Base-by-base conservation (phyloP, 1,140 invertebrate genomes). In the Cotesia typhae region DNA sequence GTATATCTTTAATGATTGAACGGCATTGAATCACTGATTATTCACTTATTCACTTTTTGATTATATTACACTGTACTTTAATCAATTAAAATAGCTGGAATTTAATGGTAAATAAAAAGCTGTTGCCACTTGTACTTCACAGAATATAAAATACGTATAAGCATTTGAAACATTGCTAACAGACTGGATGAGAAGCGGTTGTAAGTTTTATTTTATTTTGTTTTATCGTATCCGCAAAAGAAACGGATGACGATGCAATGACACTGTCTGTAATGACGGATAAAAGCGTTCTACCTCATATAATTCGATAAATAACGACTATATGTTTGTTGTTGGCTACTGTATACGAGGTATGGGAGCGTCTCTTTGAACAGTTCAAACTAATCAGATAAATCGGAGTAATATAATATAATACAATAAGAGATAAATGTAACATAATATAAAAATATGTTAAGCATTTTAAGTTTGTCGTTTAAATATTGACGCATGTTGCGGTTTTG, bases 221-320 rank as follows among this genome's bases (percentile, higher is more conserved):
- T 47, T 55, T 72, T 72, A 72, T 72, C 71, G 52, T 72, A 72
- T 72, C 71, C 71, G 64, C 65, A 38, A 60, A 60, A 28, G 20
- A 41, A 53, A 36, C 53, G 55, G 35, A 37, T 63, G 35, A 63
- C n/a, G 60, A 35, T 63, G 28, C 60, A 63, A 63, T 35, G 60
- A 63, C 36, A 35, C 66, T 55, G 51, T 67, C 47, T 67, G 52
- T 12, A 20, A 20, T 36, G 63, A 51, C 10, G 12, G 66, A 67
- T 67, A 7, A 67, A 67, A 52, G 20, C 37, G 67, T 68, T 68
- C 55, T 68, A 68, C 67, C 67, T 68, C 55, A 37, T 67, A 35
- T 55, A 57, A 53, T 10, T 53, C 47, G 47, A 67, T 67, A 67
- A 67, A 67, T 53, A 36, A 67, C 52, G 6, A 47, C 60, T 35